phyloP scores from a whole-genome alignment of 2,888 invertebrate genomes.

The Hecatera dysodea region DNA sequence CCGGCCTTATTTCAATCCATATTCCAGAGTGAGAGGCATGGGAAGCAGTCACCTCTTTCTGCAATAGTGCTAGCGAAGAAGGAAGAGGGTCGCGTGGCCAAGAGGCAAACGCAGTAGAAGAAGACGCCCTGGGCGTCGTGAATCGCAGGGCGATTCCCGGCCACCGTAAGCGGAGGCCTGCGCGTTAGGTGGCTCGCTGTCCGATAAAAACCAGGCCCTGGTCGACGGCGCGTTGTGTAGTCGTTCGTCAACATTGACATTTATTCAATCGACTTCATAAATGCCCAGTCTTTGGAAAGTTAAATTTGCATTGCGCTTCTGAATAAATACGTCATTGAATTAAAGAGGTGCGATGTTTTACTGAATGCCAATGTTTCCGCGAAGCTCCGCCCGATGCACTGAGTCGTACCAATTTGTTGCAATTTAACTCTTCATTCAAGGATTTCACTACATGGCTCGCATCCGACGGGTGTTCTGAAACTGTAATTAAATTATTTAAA shows the following conservation, averaged over 20 bases:
- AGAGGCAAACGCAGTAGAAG: too few relatives aligned
- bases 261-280: background rate
- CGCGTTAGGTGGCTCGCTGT: too few relatives aligned
- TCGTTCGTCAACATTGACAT: background rate
- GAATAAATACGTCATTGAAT: conserved; percentile 4
- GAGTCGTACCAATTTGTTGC: conserved; percentile 65
- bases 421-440: conserved; percentile 67
- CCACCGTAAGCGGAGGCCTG: too few relatives aligned
- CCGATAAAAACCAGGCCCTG: too few relatives aligned
- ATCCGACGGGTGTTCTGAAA: conserved; percentile 36
- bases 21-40: too few relatives aligned
- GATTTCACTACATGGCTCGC: conserved; percentile 38
- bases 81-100: too few relatives aligned
- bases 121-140: too few relatives aligned
- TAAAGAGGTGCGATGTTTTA: conserved; percentile 42
- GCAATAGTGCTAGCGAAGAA: too few relatives aligned
- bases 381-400: conserved; percentile 54
- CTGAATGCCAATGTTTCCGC: conserved; percentile 38
- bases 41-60: too few relatives aligned
- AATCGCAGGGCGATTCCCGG: too few relatives aligned
- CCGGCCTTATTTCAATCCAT: too few relatives aligned
- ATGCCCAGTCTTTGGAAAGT: background rate
- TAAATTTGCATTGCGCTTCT: background rate
- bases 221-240: too few relatives aligned
- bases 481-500: conserved; percentile 46